Evolutionary conservation across 1,140 invertebrate species (phyloP).

Genomic region (Pemphigus obesinymphae): DNA sequence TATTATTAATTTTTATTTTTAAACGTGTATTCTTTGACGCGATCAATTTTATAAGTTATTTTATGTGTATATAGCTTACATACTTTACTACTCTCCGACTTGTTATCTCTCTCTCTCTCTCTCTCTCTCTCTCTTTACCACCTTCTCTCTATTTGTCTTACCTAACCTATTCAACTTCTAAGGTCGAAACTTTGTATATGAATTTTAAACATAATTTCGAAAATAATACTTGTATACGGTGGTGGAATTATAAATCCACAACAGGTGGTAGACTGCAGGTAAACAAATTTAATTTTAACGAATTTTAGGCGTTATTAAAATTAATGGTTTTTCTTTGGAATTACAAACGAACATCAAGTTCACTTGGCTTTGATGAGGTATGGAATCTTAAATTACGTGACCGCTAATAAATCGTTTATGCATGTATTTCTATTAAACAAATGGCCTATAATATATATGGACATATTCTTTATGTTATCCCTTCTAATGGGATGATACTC

Average conservation of each 20-base stretch:
- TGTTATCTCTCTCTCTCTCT: no score
- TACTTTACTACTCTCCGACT: neutral
- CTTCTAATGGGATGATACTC: neutral
- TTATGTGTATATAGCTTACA: no score
- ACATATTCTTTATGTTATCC: neutral
- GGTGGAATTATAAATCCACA: neutral
- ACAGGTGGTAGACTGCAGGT: no score
- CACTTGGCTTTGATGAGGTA: neutral
- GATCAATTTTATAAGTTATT: neutral
- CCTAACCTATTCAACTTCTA: neutral
- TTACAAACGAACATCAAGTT: neutral
- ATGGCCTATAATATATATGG: neutral
- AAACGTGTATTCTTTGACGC: neutral
- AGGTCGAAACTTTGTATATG: neutral
- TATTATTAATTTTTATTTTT: neutral
- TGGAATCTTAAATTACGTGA: neutral
- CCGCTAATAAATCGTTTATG: neutral
- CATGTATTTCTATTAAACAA: neutral
- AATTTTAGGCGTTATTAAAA: conserved; percentile 9
- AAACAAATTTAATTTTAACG: neutral
- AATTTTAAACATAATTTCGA: neutral
- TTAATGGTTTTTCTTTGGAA: neutral
- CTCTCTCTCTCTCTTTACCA: no score
- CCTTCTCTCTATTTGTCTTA: no score
- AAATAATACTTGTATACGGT: neutral